phyloP scores from a whole-genome alignment of 2,888 invertebrate species.

The Resseliella maxima region DNA sequence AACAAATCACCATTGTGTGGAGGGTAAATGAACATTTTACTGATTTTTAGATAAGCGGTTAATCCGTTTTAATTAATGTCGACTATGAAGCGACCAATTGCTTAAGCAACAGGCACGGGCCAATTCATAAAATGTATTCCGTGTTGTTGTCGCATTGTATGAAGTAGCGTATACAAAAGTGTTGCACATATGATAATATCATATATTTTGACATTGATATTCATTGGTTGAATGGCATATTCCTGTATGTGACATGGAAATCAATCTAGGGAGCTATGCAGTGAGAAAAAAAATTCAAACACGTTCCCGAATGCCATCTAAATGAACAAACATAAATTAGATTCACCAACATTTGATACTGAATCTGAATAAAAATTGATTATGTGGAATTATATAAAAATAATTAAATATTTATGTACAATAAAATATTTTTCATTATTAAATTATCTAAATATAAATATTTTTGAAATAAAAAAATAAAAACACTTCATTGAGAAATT shows the following conservation, averaged over 20 bases:
- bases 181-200: background rate
- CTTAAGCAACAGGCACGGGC: background rate
- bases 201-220: conserved; percentile 23
- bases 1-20: background rate
- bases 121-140: background rate
- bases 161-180: background rate
- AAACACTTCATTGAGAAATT: no score
- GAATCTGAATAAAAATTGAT: no score
- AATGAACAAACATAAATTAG: no score
- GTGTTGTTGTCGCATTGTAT: background rate
- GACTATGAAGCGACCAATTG: background rate
- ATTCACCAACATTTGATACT: no score
- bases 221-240: background rate
- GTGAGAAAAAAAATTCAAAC: no score
- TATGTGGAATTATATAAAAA: no score
- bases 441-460: no score
- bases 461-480: no score
- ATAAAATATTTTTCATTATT: no score
- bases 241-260: background rate
- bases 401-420: no score
- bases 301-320: no score
- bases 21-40: background rate
- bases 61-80: background rate
- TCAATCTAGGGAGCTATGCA: no score
- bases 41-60: background rate